phyloP scores from a whole-genome alignment of 2,888 invertebrate species.

The Caradrina clavipalpis region DNA sequence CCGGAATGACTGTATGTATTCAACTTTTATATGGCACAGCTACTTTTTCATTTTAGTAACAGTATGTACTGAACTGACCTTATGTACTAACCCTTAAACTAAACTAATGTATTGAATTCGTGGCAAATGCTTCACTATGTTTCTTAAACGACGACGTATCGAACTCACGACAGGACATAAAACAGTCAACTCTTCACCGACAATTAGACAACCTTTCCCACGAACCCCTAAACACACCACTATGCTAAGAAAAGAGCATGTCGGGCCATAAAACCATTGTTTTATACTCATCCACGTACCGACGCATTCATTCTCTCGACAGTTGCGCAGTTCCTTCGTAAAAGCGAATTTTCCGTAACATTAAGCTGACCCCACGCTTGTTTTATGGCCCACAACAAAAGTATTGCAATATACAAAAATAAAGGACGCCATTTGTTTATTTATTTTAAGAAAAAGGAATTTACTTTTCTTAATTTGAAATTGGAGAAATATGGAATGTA shows the following conservation, averaged over 20 bases:
- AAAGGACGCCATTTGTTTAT: constrained; percentile 55
- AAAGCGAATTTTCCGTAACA: constrained; percentile 68
- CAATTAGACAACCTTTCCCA: not conserved
- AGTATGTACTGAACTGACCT: too few species aligned
- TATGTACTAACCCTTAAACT: too few species aligned
- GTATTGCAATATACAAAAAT: constrained; percentile 58
- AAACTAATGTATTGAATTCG: too few species aligned
- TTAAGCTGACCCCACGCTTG: constrained; percentile 63
- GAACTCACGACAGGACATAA: not conserved
- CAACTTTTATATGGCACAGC: too few species aligned
- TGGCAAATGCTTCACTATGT: too few species aligned
- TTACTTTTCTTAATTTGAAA: constrained; percentile 27
- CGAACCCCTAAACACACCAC: constrained; percentile 1
- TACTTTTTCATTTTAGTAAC: too few species aligned
- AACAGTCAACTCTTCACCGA: not conserved
- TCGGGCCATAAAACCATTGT: constrained; percentile 55
- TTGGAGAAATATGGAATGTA: constrained; percentile 2
- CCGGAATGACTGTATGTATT: too few species aligned
- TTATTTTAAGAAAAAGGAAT: constrained; percentile 29
- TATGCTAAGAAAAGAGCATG: constrained; percentile 35
- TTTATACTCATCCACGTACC: constrained; percentile 53
- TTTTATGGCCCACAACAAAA: constrained; percentile 62
- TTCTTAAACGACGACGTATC: too few species aligned
- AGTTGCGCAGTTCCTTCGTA: constrained; percentile 45
- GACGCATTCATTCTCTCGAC: constrained; percentile 57